A percentile compares a stretch with the other conserved stretches of the same genome.
Evolutionary conservation across 1,140 invertebrate species (phyloP).

Genomic region (Magallana gigas): DNA sequence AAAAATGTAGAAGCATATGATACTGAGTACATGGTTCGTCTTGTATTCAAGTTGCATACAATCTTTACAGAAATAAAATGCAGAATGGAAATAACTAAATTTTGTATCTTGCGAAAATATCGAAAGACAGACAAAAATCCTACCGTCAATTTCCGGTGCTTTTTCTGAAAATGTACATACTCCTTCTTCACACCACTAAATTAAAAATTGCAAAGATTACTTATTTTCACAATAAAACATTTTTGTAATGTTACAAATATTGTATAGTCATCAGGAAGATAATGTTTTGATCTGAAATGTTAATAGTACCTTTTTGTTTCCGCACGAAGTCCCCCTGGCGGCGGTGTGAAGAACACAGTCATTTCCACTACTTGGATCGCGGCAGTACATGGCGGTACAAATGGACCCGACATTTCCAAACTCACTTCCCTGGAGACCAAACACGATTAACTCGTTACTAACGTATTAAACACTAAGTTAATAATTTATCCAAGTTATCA

Average conservation of each 20-base stretch:
- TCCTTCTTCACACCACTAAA: constrained; percentile 62
- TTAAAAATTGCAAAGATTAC: not conserved
- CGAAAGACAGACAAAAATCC: not conserved
- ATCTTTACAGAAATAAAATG: no score
- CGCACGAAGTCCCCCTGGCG: constrained; percentile 71
- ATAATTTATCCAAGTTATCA: no score
- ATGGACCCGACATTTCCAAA: constrained; percentile 65
- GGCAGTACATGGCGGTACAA: constrained; percentile 72
- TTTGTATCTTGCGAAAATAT: no score
- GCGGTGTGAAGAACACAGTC: constrained; percentile 69
- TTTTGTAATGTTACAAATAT: no score
- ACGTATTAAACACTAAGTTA: not conserved
- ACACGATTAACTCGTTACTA: not conserved
- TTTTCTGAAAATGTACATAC: constrained; percentile 48
- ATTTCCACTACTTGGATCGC: constrained; percentile 62
- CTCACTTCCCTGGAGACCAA: constrained; percentile 59
- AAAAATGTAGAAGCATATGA: not conserved
- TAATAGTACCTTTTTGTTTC: constrained; percentile 65
- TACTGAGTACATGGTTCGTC: no score
- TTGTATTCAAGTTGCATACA: no score
- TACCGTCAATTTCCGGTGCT: constrained; percentile 55
- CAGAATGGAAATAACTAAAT: no score
- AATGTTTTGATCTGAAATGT: not conserved
- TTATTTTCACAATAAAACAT: no score
- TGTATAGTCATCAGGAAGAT: no score